These are phyloP conservation scores for Centropus unirufus DNA, from an alignment of 2,113 vertebrate species.

Conservation along the genomic window DNA sequence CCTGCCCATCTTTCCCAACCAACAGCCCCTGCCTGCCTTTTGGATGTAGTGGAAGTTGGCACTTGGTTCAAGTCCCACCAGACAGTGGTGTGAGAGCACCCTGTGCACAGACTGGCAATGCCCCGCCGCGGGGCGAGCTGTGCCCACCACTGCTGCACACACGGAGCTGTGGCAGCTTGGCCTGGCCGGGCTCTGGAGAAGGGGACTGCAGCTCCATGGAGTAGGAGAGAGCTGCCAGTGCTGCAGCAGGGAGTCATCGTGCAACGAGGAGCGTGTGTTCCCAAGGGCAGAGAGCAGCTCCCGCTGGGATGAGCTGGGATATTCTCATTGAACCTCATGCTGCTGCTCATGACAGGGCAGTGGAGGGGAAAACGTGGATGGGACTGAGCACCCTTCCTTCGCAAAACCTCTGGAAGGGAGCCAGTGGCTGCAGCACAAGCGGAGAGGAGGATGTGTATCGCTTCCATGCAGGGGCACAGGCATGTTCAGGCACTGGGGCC, in stretches of 20 bases:
- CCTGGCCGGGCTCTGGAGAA: not conserved
- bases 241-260: not conserved
- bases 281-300: not conserved
- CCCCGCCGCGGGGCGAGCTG: rapidly evolving
- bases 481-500: not conserved
- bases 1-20: not conserved
- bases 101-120: rapidly evolving
- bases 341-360: not conserved
- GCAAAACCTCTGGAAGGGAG: not conserved
- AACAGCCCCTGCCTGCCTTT: not conserved
- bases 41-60: not conserved
- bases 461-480: not conserved
- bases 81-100: not conserved
- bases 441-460: not conserved
- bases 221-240: not conserved
- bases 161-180: not conserved
- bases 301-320: not conserved
- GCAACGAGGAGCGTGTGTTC: not conserved
- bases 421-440: not conserved
- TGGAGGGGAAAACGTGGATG: not conserved
- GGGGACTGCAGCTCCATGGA: not conserved
- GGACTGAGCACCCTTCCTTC: not conserved
- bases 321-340: not conserved
- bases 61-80: not conserved
- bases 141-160: not conserved